phyloP scores from a whole-genome alignment of 2,888 invertebrate species.

The Drosophila infuscata region DNA sequence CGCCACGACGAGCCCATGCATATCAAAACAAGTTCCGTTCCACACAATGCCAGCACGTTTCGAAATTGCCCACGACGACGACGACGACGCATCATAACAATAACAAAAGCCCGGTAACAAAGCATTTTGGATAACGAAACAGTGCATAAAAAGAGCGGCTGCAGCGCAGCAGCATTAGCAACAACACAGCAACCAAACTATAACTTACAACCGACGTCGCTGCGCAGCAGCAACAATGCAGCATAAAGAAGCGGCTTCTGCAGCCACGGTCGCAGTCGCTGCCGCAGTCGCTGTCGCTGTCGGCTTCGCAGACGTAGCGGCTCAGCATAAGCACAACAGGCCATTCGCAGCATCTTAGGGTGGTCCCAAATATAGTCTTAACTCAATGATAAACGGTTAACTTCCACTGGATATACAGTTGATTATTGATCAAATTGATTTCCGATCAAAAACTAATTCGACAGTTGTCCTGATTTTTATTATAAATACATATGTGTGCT shows the following conservation, averaged over 20 bases:
- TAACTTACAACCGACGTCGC: slow-evolving; percentile 38
- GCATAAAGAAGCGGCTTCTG: slow-evolving; percentile 32
- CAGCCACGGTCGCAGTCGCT: slow-evolving; percentile 7
- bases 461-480: not conserved
- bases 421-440: not conserved
- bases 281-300: slow-evolving; percentile 10
- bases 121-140: slow-evolving; percentile 63
- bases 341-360: slow-evolving; percentile 57
- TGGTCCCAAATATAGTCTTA: slow-evolving; percentile 29
- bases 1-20: slow-evolving; percentile 60
- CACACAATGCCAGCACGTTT: slow-evolving; percentile 78
- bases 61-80: slow-evolving; percentile 63
- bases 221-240: slow-evolving; percentile 15
- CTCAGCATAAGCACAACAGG: slow-evolving; percentile 35
- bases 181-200: slow-evolving; percentile 27
- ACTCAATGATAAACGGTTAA: not conserved
- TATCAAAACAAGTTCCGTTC: slow-evolving; percentile 79
- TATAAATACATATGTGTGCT: not conserved
- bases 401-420: not conserved
- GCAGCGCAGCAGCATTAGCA: slow-evolving; percentile 20
- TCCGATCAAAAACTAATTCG: not conserved
- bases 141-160: slow-evolving; percentile 53
- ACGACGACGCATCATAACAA: slow-evolving; percentile 74
- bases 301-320: slow-evolving; percentile 9
- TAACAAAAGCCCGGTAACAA: slow-evolving; percentile 69